Conservation (phyloP, 2,797 vertebrate species). For the Leucoraja ocellata region DNA sequence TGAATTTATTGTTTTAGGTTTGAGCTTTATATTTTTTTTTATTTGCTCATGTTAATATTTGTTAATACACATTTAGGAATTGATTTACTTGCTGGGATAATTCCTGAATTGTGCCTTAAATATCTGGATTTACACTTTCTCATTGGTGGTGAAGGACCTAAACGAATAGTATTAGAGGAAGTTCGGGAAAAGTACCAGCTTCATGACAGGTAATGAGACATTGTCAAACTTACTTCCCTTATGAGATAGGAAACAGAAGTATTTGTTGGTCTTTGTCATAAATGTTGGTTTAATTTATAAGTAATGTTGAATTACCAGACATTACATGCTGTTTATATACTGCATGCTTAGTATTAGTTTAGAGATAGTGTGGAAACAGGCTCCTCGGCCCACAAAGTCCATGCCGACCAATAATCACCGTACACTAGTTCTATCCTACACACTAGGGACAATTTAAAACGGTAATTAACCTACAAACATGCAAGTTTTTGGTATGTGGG, state of each 20-base stretch:
- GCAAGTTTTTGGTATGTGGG: too few species aligned
- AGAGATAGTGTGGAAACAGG: too few species aligned
- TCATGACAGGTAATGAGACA: slow-evolving; percentile 75
- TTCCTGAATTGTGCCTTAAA: slow-evolving; percentile 86
- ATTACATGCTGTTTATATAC: too few species aligned
- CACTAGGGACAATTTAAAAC: too few species aligned
- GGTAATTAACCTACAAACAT: too few species aligned
- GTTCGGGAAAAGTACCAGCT: slow-evolving; percentile 92
- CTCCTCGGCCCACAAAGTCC: too few species aligned
- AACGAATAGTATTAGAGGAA: slow-evolving; percentile 87
- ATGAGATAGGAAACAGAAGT: slow-evolving; percentile 18
- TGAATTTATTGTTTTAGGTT: neutral
- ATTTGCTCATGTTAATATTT: neutral
- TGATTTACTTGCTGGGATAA: slow-evolving; percentile 91
- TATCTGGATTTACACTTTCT: slow-evolving; percentile 84
- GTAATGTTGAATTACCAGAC: too few species aligned
- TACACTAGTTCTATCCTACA: too few species aligned
- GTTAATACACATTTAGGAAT: slow-evolving; percentile 64
- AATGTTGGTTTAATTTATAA: neutral
- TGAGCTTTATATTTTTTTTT: neutral
- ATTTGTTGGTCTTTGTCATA: neutral
- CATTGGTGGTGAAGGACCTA: slow-evolving; percentile 93
- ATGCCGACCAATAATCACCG: too few species aligned
- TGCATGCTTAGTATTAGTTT: too few species aligned
- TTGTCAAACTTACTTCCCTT: slow-evolving; percentile 3